Evolutionary conservation across 2,888 invertebrate species (phyloP), one percentile per base, ranked within the genome.

Genomic region (Ennomos fuscantarius): DNA sequence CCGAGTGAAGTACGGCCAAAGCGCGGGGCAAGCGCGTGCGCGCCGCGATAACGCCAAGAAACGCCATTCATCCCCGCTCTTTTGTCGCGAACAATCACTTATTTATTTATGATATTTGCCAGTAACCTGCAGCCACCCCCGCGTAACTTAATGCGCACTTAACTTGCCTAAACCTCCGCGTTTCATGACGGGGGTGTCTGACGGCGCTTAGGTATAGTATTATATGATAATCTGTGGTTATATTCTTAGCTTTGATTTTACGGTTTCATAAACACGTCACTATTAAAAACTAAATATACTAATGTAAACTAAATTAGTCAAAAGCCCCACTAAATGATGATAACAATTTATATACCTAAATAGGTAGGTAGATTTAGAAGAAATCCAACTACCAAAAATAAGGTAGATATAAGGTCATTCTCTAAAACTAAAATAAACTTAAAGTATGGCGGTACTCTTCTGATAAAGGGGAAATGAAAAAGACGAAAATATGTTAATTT

Each of bases 101-200:
- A 92, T 89, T 89, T 92, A 92, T 92, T 91, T 91, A 92, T 90
- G 87, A 90, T 89, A 90, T 90, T 90, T 87, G 86, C 83, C 81
- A 82, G 81, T 82, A 89, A 90, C 89, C 90, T 88, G 89, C 64
- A 65, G 62, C 86, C 88, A 87, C 89, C 88, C 88, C 80, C 74
- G 53, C 61, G 75, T 73, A 69, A 79, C 71, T 78, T 82, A 84
- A 82, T 84, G 74, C 80, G 74, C 73, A 76, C 80, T 84, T 82
- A 79, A 79, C 76, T 79, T 62, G 63, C 70, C 74, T 74, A 76
- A 76, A 74, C 69, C 73, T 68, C 56, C 62, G 60, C 71, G 65
- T 60, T 69, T 66, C 55, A 50, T 48, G 65, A 58, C 64, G 62
- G 65, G 71, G 68, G 66, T 62, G 64, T 67, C 62, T 70, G 48